These are phyloP conservation scores for Ephydatia muelleri DNA, from an alignment of 37 sponge, comb jelly and placozoan species.

Conservation along the genomic window DNA sequence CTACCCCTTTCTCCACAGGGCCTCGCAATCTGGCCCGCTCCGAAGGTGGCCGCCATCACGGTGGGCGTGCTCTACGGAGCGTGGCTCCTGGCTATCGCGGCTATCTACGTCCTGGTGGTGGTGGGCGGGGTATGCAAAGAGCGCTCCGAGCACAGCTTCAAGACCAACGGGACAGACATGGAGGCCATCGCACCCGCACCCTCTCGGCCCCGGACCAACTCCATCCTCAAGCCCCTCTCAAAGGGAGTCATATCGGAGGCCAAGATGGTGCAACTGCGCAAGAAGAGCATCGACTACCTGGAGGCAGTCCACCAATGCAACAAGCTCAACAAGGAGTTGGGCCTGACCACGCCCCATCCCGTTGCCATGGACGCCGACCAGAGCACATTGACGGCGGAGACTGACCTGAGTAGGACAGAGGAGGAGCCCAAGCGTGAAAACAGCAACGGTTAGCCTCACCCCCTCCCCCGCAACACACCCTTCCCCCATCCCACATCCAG, in stretches of 20 bases:
- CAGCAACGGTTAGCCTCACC: too few relatives aligned
- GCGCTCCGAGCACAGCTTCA: not conserved
- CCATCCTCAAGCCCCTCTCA: conserved; percentile 14
- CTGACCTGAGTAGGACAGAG: too few relatives aligned
- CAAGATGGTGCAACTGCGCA: conserved; percentile 50
- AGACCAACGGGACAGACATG: not conserved
- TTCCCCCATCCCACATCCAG: too few relatives aligned
- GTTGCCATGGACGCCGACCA: not conserved
- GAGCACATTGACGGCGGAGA: conserved; percentile 7
- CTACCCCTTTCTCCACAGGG: conserved; percentile 14
- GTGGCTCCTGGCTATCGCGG: conserved; percentile 12
- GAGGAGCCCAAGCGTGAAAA: too few relatives aligned
- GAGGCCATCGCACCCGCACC: not conserved
- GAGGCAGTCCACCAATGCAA: conserved; percentile 15
- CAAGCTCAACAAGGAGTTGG: conserved; percentile 24
- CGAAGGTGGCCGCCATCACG: not conserved
- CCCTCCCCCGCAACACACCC: too few relatives aligned
- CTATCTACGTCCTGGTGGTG: conserved; percentile 26
- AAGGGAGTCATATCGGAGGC: conserved; percentile 43
- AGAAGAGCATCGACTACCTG: conserved; percentile 47
- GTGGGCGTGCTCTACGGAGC: conserved; percentile 41
- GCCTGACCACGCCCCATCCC: not conserved
- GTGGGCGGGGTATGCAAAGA: not conserved
- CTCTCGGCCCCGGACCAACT: not conserved
- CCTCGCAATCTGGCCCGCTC: conserved; percentile 11